Evolutionary conservation across 1,140 invertebrate species (phyloP), one percentile per base, ranked within the genome.

Genomic region (Bicyclus anynana): DNA sequence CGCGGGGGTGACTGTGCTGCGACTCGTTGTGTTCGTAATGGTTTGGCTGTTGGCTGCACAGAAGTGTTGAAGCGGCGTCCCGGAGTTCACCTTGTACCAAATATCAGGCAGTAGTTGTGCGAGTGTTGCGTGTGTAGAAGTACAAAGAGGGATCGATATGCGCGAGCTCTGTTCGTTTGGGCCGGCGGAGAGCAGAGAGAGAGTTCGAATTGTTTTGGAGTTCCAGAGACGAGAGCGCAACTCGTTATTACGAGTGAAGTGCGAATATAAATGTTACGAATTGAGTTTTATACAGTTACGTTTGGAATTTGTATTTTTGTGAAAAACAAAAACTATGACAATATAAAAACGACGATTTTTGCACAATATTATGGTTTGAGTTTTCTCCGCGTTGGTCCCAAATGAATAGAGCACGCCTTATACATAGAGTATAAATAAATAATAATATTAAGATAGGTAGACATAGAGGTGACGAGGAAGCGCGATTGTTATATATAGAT

Each of bases 401-500:
- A 33, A 33, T 3, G n/a, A 33, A 12, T n/a, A 33, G 29, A n/a
- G n/a, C 29, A n/a, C 29, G 0, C 23, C 3, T 4, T 23, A 23
- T 33, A 33, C 29, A 33, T 33, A 44, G 42, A 44, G 10, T 9
- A 44, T 44, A 44, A 44, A 21, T 44, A 44, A 21, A 40, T 40
- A 16, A 40, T 40, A 40, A 40, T 40, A 17, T 40, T 12, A 33
- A 33, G 29, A 33, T 44, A 44, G 42, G 37, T 60, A 60, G 58
- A 38, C 37, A 54, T 54, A 53, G 53, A 16, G 60, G 52, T 61
- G 60, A 65, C 42, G 62, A 53, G 66, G 33, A 65, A 44, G 68
- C 48, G 70, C 72, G 67, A 70, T 84, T 87, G 84, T 87, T 85
- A 83, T 79, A 76, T 72, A 80, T 79, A 76, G 74, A 80, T 77